Conservation (phyloP, 2,797 vertebrate species). For the Tragelaphus oryx region DNA sequence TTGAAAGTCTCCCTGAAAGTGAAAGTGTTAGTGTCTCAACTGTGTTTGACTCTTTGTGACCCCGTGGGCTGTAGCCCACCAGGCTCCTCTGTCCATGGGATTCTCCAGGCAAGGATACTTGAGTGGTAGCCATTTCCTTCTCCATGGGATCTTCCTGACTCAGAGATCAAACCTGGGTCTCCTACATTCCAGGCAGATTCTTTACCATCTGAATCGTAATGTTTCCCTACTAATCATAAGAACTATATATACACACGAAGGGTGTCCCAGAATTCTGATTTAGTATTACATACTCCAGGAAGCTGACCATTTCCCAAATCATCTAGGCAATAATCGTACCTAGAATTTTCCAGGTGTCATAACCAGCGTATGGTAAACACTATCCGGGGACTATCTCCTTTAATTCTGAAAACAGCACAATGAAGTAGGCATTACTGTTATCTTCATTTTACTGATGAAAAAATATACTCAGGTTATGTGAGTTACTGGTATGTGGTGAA, state of each 20-base stretch:
- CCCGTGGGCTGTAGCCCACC: not conserved
- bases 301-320: not conserved
- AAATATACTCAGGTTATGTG: not conserved
- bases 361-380: not conserved
- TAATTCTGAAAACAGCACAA: not conserved
- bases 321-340: not conserved
- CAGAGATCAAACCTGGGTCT: not conserved
- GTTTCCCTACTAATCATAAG: not conserved
- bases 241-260: not conserved
- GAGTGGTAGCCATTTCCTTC: not conserved
- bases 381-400: not conserved
- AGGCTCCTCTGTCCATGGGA: not conserved
- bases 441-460: constrained; percentile 15
- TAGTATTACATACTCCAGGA: not conserved
- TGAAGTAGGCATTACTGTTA: not conserved
- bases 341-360: not conserved
- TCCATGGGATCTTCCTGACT: not conserved
- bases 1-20: not conserved
- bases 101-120: not conserved
- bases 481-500: not conserved
- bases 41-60: not conserved
- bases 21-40: not conserved
- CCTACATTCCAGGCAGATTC: not conserved
- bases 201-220: not conserved
- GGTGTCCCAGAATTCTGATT: not conserved